Conservation (phyloP, 2,888 invertebrate species). For the Endomychus coccineus region DNA sequence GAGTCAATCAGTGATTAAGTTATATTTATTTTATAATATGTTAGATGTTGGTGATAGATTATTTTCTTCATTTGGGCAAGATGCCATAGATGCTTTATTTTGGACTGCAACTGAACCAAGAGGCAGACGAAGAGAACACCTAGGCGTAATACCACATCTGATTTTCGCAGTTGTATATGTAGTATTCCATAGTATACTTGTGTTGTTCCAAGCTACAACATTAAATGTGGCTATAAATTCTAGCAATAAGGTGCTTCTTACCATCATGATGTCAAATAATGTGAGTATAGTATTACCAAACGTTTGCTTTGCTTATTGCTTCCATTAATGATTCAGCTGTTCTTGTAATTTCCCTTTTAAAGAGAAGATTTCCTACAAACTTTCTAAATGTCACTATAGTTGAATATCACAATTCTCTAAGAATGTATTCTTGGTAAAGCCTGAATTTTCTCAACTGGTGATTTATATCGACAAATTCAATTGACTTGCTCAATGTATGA, state of each 20-base stretch:
- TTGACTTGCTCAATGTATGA: too few species aligned
- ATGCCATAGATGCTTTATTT: conserved; percentile 94
- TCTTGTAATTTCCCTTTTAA: too few species aligned
- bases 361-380: too few species aligned
- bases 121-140: conserved; percentile 70
- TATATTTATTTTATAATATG: conserved; percentile 99
- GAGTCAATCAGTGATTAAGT: conserved; percentile 97
- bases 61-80: conserved; percentile 95
- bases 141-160: conserved; percentile 84
- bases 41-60: conserved; percentile 94
- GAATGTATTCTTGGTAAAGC: too few species aligned
- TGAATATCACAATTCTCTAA: too few species aligned
- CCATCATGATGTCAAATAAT: conserved; percentile 99
- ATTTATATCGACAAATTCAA: too few species aligned
- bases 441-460: too few species aligned
- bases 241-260: conserved; percentile 93
- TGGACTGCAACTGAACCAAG: conserved; percentile 98
- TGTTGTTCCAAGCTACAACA: conserved; percentile 93
- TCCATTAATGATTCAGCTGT: too few species aligned
- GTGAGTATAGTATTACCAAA: too few species aligned
- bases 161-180: conserved; percentile 90
- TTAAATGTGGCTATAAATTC: conserved; percentile 99
- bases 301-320: too few species aligned
- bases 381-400: too few species aligned
- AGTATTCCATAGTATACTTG: conserved; percentile 79